Percentiles rank a stretch among this genome's conserved stretches.
These are phyloP conservation scores for Sphenopsis melanotis DNA, from an alignment of 2,797 vertebrate genomes.

Conservation along the genomic window DNA sequence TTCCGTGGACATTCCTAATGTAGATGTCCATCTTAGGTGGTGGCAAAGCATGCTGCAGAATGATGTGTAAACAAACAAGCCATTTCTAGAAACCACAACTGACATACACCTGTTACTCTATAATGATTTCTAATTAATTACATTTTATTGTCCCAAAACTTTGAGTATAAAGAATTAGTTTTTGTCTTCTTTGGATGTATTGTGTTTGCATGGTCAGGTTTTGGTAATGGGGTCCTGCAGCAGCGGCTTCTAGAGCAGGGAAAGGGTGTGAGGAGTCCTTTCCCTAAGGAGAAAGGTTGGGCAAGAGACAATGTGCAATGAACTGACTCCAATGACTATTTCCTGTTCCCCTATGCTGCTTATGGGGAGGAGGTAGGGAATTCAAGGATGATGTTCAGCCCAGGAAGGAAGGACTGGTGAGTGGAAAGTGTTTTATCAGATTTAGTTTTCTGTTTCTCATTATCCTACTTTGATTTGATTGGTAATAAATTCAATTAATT, in stretches of 20 bases:
- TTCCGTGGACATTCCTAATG: fast-evolving
- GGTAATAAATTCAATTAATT: neutral
- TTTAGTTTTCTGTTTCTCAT: neutral
- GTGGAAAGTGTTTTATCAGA: neutral
- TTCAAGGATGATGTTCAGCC: neutral
- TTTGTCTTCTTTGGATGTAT: neutral
- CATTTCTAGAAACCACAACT: neutral
- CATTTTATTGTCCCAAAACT: neutral
- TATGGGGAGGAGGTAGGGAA: neutral
- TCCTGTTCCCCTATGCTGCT: neutral
- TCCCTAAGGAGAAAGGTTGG: neutral
- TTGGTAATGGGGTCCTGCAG: neutral
- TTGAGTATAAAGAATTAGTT: neutral
- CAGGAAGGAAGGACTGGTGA: neutral
- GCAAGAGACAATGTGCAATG: neutral
- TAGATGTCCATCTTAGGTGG: neutral
- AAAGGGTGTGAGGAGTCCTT: neutral
- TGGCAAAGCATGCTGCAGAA: neutral
- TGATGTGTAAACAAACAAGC: neutral
- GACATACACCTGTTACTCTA: neutral
- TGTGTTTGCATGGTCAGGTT: neutral
- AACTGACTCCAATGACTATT: neutral
- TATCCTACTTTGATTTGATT: neutral
- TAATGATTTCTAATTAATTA: neutral
- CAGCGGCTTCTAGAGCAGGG: fast-evolving